Conservation (phyloP, 1,140 invertebrate genomes). For the Dreissena polymorpha region DNA sequence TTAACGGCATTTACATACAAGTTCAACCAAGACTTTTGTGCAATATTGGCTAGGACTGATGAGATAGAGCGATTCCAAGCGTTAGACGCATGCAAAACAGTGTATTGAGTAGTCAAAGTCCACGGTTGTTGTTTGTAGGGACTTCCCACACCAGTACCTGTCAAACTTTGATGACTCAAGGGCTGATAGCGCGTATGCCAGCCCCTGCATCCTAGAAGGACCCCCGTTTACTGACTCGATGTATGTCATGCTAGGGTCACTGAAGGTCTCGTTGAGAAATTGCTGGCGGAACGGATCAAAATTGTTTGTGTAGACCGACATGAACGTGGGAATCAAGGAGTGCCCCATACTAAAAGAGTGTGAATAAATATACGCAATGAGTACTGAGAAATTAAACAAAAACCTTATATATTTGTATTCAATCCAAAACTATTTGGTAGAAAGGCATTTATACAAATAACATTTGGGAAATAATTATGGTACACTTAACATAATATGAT, state of each 20-base stretch:
- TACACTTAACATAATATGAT: too few relatives aligned
- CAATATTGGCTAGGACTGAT: background rate
- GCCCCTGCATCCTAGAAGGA: conserved; percentile 9
- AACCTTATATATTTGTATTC: too few relatives aligned
- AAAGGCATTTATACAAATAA: too few relatives aligned
- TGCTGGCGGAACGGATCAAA: background rate
- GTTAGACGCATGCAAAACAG: background rate
- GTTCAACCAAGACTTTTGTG: background rate
- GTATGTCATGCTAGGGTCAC: conserved; percentile 4
- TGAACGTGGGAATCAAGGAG: conserved; percentile 23
- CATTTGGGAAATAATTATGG: too few relatives aligned
- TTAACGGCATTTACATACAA: background rate
- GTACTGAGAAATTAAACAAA: too few relatives aligned
- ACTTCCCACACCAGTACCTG: background rate
- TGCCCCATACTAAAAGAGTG: conserved; percentile 16
- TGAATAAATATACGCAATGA: background rate
- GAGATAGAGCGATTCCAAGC: background rate
- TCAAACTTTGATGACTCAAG: conserved; percentile 14
- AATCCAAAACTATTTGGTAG: too few relatives aligned
- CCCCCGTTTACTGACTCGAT: background rate
- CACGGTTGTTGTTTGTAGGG: background rate
- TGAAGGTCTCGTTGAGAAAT: conserved; percentile 22
- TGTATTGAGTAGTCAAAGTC: background rate
- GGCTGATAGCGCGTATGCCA: conserved; percentile 23
- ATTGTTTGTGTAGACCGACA: conserved; percentile 2